Evolutionary conservation across 35 echinoderm and acorn worm species (phyloP), one percentile per base, ranked within the genome.

Genomic region (Diadema setosum): DNA sequence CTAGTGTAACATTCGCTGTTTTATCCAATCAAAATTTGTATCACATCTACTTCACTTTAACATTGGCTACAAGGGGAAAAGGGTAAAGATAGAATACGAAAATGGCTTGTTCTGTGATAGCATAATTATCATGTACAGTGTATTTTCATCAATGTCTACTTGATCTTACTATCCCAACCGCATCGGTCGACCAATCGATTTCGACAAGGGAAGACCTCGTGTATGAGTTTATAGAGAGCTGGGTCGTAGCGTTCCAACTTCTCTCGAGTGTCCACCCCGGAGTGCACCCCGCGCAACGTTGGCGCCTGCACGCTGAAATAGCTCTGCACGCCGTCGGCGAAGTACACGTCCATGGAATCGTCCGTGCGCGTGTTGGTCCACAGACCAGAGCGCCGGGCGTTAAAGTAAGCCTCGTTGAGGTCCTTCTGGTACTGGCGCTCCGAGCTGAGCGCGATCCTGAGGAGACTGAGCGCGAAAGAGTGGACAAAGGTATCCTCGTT

Each of bases 341-440:
- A 98, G 56, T 98, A 98, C 55, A 94, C 92, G 14, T 98, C 92
- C 17, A 91, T 74, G 4, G 96, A 93, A 46, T 98, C 89, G 57
- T 91, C 85, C 7, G 92, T 88, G 34, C 70, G 87, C 35, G 96
- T 91, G 44, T 91, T 80, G 18, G 75, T 41, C 96, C 96, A 98
- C 1, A 98, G 73, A 17, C 85, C 92, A 6, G 39, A 58, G 2
- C 82, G 25, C 35, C 96, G 87, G 1, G 96, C 92, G 46, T 63
- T 91, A 61, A 88, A 88, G 76, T 98, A 98, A 11, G 92, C 96
- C 14, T 57, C 65, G 18, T 60, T 82, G 1, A 94, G 84, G 46
- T 88, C 44, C 16, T 26, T 16, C n/a, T 82, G 42, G 55, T 82
- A 98, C 64, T 45, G 26, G 36, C 63, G 56, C 17, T 69, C 86